Conservation (phyloP, 2,113 vertebrate species). For the Myrmophylax atrothorax region DNA sequence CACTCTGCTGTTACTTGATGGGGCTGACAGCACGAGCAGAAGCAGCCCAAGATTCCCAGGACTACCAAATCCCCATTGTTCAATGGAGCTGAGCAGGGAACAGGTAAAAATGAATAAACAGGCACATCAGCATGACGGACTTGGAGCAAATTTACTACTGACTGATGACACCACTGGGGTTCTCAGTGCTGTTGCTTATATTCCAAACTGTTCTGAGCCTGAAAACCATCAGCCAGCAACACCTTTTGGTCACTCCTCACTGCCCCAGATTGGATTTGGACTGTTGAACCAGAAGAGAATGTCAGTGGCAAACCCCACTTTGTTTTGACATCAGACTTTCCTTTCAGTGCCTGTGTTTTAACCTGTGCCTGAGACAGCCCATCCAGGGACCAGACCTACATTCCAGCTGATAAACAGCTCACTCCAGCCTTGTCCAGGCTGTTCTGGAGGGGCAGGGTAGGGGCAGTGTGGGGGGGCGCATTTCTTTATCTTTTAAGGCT, state of each 20-base stretch:
- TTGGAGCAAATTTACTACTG: neutral
- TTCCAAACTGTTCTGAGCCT: neutral
- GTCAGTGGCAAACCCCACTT: neutral
- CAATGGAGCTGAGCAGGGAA: neutral
- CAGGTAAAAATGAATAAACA: neutral
- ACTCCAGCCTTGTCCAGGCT: neutral
- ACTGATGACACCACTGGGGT: neutral
- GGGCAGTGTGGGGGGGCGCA: no score
- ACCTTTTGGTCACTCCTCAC: neutral
- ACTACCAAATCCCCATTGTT: neutral
- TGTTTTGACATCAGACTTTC: neutral
- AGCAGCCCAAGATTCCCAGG: neutral
- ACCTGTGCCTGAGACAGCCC: neutral
- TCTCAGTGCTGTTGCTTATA: neutral
- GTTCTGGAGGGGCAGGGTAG: neutral
- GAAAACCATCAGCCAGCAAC: neutral
- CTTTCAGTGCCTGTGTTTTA: neutral
- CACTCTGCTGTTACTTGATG: neutral
- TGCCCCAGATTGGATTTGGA: neutral
- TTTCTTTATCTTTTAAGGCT: neutral
- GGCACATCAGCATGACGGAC: neutral
- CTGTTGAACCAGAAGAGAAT: neutral
- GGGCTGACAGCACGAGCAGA: constrained; percentile 14
- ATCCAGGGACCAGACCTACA: neutral
- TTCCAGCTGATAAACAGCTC: neutral